Evolutionary conservation across 2,888 invertebrate genomes (phyloP), one percentile per base, ranked within the genome.

Genomic region (Hirtodrosophila trivittata): DNA sequence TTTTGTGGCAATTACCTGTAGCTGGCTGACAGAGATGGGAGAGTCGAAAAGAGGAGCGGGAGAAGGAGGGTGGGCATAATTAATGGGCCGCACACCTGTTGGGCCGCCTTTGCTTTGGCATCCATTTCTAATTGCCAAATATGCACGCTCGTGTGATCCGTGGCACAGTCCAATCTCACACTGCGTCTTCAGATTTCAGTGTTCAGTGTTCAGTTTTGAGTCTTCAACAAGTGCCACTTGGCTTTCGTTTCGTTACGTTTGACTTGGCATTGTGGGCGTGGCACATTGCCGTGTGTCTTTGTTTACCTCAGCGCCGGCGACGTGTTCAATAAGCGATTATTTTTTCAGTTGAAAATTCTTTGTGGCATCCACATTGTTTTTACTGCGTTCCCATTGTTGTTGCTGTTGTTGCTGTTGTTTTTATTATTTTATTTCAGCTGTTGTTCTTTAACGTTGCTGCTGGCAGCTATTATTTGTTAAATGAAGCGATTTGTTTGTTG

Each of bases 401-500:
- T 51, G 41, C 3, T 47, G 45, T 8, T 55, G 21, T 35, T 65
- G 41, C 12, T 59, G 63, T 51, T 69, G 62, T 66, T 69, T 10
- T 51, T 62, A 42, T 45, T 43, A 7, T 28, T 58, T 21, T 59
- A 13, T 57, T 62, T 21, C 18, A 21, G 2, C 28, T 28, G 28
- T 63, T 71, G 68, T 51, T 75, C 72, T 78, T 70, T 65, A 59
- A 67, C 68, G 71, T 54, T 50, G 60, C 59, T 59, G 80, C 87
- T 86, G 74, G 66, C 86, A 87, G 88, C 83, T 86, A 87, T 88
- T 87, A 88, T 88, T 86, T 88, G 88, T 86, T 88, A 88, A 88
- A 88, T 88, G 89, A 88, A 87, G 88, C 89, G 86, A 81, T 77
- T 87, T 83, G 82, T 87, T 86, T 88, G 88, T 87, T 88, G 83